Evolutionary conservation across 2,113 vertebrate species (phyloP), one percentile per base, ranked within the genome.

Genomic region (Neotoma lepida): DNA sequence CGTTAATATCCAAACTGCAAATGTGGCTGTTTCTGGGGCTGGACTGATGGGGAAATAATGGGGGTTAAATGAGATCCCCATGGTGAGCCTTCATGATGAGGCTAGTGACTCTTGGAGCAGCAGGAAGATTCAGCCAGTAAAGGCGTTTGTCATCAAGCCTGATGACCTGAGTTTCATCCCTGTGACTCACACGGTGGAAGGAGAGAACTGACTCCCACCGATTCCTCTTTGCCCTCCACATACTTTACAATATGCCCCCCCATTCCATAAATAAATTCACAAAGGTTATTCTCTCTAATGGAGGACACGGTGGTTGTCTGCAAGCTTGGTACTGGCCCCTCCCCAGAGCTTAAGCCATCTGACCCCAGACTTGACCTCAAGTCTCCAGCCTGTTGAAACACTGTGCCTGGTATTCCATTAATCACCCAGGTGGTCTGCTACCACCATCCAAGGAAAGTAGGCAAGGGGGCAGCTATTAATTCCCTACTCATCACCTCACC

Each of bases 21-120:
- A 0, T 0, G 0, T 13, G 58, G 58, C 78, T 41, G 1, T 30
- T 22, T 46, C 54, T 61, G 54, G 51, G 93, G 39, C 78, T 0
- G 6, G 15, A 26, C 24, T 54, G 46, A 73, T 30, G 2, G 51
- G 70, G 0, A 15, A 84, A 82, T n/a, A 46, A 85, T n/a, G 3
- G 63, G 24, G n/a, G 41, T 71, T 66, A 90, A 77, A 90, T 14
- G 39, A 89, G 8, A 58, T 35, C 44, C 80, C 5, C 14, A 35
- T 30, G 8, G 76, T 14, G 49, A 54, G 39, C 22, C 63, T 86
- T 80, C 28, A 44, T 4, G 44, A 85, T 1, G 35, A 64, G 24
- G 46, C 41, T 46, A 46, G 39, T 68, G 30, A 46, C 61, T 63
- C 61, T 49, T 33, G 41, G 61, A 35, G 30, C 82, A 86, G 81